Evolutionary conservation across 1,140 invertebrate genomes (phyloP).

Genomic region (Eubasilissa regina): DNA sequence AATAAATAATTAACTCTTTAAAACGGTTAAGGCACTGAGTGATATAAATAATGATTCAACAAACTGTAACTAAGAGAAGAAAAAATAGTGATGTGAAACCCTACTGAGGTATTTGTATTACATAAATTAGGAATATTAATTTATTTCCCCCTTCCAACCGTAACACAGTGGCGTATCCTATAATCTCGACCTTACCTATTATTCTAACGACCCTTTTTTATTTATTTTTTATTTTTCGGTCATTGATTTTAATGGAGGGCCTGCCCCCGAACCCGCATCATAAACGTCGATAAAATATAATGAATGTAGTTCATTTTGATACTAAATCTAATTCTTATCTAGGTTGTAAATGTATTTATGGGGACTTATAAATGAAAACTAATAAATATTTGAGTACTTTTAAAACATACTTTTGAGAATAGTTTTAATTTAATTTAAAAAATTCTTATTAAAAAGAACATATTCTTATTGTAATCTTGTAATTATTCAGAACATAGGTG

Average conservation of each 20-base stretch:
- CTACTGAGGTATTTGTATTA: conserved; percentile 22
- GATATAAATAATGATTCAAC: no score
- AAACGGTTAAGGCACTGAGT: no score
- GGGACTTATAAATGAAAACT: not conserved
- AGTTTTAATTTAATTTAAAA: no score
- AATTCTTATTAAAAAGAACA: no score
- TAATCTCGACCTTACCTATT: not conserved
- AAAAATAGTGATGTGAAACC: not conserved
- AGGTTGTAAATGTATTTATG: not conserved
- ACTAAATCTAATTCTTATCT: conserved; percentile 13
- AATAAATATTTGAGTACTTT: no score
- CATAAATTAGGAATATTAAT: conserved; percentile 35
- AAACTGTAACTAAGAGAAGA: no score
- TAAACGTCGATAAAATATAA: conserved; percentile 35
- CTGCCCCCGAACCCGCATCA: conserved; percentile 2
- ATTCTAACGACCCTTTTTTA: conserved; percentile 7
- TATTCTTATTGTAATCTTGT: no score
- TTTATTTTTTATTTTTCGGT: not conserved
- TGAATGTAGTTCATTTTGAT: conserved; percentile 15
- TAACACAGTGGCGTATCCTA: conserved; percentile 24
- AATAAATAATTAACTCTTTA: no score
- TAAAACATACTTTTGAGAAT: no score
- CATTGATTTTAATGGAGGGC: conserved; percentile 28
- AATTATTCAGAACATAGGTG: no score
- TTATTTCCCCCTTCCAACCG: not conserved